phyloP scores from a whole-genome alignment of 2,888 invertebrate species.

The Malthinus seriepunctatus region DNA sequence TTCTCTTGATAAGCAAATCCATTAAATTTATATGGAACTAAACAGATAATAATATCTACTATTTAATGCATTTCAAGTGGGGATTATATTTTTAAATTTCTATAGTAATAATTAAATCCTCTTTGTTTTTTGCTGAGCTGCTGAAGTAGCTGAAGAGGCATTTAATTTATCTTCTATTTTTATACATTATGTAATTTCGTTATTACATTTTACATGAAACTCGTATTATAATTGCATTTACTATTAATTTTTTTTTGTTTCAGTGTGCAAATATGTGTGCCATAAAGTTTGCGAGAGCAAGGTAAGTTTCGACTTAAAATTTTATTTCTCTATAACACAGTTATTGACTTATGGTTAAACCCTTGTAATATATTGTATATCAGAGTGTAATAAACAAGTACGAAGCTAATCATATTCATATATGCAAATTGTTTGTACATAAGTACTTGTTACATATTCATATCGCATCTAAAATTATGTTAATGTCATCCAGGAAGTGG shows the following conservation, averaged over 20 bases:
- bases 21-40: too few relatives aligned
- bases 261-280: slow-evolving; percentile 83
- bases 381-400: not conserved
- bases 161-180: too few relatives aligned
- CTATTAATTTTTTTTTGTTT: slow-evolving; percentile 53
- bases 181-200: too few relatives aligned
- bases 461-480: slow-evolving; percentile 23
- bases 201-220: too few relatives aligned
- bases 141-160: too few relatives aligned
- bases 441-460: slow-evolving; percentile 25
- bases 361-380: not conserved
- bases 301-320: slow-evolving; percentile 57
- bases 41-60: too few relatives aligned
- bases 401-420: slow-evolving; percentile 10
- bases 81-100: too few relatives aligned
- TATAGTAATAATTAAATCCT: too few relatives aligned
- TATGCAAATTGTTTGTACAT: slow-evolving; percentile 18
- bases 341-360: not conserved
- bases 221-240: too few relatives aligned
- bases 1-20: too few relatives aligned
- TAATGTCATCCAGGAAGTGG: slow-evolving; percentile 25
- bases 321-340: not conserved
- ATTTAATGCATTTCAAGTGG: too few relatives aligned
- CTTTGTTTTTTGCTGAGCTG: too few relatives aligned
- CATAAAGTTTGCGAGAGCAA: slow-evolving; percentile 78